Percentiles rank a stretch among this genome's conserved stretches.
Evolutionary conservation across 2,797 vertebrate species (phyloP).

Genomic region (Sebastes variabilis): DNA sequence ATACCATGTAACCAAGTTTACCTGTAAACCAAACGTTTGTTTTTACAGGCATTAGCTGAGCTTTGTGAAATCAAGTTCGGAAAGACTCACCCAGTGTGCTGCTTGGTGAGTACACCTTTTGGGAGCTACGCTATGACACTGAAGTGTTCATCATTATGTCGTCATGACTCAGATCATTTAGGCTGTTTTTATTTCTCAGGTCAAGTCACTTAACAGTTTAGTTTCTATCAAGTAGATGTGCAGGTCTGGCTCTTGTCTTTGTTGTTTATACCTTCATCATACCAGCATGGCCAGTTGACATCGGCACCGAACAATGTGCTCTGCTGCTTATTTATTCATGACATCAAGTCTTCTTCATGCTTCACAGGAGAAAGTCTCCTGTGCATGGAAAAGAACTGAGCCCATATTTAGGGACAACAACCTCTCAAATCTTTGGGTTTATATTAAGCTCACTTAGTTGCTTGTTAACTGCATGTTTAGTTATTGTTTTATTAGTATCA

Average conservation of each 20-base stretch:
- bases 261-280: conserved; percentile 6
- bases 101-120: conserved; percentile 84
- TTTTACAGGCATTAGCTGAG: conserved; percentile 92
- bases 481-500: neutral
- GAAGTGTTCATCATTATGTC: neutral
- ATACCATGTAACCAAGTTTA: neutral
- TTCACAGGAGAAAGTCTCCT: neutral
- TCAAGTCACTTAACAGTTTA: neutral
- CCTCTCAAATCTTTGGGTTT: neutral
- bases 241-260: neutral
- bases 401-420: neutral
- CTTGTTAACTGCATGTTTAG: neutral
- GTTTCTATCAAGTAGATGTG: neutral
- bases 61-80: conserved; percentile 99
- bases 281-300: neutral
- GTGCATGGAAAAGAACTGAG: neutral
- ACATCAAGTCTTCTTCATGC: neutral
- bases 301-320: conserved; percentile 1
- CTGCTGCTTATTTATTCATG: conserved; percentile 23
- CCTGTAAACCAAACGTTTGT: neutral
- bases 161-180: neutral
- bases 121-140: neutral
- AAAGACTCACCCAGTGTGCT: conserved; percentile 96
- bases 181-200: neutral
- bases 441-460: neutral